A percentile compares a stretch with the other conserved stretches of the same genome.
Conservation (phyloP, 2,888 invertebrate genomes). For the Listrodromus nycthemerus region DNA sequence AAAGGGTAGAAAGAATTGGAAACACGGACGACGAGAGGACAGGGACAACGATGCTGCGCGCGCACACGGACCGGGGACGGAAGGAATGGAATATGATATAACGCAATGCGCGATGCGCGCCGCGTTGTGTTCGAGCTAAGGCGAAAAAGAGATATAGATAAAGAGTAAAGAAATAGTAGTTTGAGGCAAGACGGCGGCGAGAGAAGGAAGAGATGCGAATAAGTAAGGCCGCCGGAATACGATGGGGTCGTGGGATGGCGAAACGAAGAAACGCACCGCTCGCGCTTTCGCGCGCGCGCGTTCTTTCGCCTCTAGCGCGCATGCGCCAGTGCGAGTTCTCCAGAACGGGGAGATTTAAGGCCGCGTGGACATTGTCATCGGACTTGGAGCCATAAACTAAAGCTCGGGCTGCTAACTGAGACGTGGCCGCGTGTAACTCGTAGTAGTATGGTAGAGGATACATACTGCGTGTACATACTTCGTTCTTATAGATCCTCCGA, state of each 20-base stretch:
- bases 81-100: constrained; percentile 80
- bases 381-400: constrained; percentile 79
- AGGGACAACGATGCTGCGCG: constrained; percentile 54
- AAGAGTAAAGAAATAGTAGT: constrained; percentile 34
- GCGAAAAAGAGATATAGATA: constrained; percentile 48
- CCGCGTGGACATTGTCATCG: constrained; percentile 81
- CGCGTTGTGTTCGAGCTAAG: constrained; percentile 24
- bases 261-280: constrained; percentile 55
- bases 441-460: constrained; percentile 62
- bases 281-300: not conserved
- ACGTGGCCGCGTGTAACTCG: constrained; percentile 70
- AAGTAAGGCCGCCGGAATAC: constrained; percentile 45
- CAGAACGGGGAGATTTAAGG: constrained; percentile 76
- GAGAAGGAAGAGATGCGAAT: constrained; percentile 64
- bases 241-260: constrained; percentile 38
- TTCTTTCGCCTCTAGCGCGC: constrained; percentile 17
- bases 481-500: constrained; percentile 38
- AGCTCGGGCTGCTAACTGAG: constrained; percentile 75
- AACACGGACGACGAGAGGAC: constrained; percentile 56
- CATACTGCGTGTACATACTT: constrained; percentile 69
- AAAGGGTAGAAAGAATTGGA: constrained; percentile 29
- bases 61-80: constrained; percentile 72
- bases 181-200: constrained; percentile 54
- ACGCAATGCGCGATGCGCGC: constrained; percentile 65
- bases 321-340: constrained; percentile 48